Evolutionary conservation across 2,888 invertebrate species (phyloP).

Genomic region (Amblyjoppa fuscipennis): DNA sequence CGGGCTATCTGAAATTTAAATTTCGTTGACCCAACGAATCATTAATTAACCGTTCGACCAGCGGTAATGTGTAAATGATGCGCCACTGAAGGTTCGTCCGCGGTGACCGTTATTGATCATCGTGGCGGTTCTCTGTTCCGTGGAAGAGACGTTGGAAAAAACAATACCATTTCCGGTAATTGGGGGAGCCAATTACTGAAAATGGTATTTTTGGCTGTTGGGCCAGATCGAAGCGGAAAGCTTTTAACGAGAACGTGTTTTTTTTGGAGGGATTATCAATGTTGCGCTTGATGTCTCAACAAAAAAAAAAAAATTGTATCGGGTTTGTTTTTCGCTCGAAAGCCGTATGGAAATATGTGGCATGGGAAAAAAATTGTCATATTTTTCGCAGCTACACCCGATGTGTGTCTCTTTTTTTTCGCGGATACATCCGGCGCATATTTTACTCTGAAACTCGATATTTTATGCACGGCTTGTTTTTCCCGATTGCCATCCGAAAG

Average conservation of each 20-base stretch:
- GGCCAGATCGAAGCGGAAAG: background rate
- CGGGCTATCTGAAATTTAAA: constrained; percentile 26
- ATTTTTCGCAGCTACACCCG: too few relatives aligned
- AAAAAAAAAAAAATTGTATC: too few relatives aligned
- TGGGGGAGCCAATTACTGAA: background rate
- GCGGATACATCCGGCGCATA: background rate
- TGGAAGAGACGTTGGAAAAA: background rate
- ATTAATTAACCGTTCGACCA: constrained; percentile 33
- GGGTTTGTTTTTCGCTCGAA: too few relatives aligned
- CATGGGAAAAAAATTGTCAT: too few relatives aligned
- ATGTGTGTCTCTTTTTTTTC: too few relatives aligned
- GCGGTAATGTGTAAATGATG: background rate
- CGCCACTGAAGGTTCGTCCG: background rate
- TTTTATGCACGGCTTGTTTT: background rate
- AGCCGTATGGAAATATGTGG: too few relatives aligned
- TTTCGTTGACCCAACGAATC: constrained; percentile 14
- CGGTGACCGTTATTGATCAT: background rate
- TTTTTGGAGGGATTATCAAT: too few relatives aligned
- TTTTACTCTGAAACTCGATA: background rate
- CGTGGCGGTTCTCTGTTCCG: background rate
- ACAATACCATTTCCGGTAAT: background rate
- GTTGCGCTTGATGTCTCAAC: too few relatives aligned
- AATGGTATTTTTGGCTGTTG: background rate
- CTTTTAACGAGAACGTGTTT: background rate
- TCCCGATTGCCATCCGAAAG: background rate